Evolutionary conservation across 1,140 invertebrate species (phyloP), one percentile per base, ranked within the genome.

Genomic region (Zaprionus inermis): DNA sequence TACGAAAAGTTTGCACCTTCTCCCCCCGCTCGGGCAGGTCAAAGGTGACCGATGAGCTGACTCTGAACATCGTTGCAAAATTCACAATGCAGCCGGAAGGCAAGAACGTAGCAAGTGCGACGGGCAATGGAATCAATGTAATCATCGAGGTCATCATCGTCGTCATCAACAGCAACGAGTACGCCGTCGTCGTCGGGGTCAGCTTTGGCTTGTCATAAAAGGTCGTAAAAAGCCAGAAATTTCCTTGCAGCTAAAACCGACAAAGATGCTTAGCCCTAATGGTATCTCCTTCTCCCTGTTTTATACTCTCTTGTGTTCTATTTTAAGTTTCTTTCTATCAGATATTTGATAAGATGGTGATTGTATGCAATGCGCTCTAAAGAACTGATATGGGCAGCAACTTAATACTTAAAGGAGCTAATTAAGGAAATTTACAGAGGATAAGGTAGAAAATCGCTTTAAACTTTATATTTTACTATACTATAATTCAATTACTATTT

Each of bases 41-140:
- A 20, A 61, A 61, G 56, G 38, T 63, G 57, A 57, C 32, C 52
- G 57, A 69, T 73, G 65, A 44, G 11, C 14, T 12, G n/a, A n/a
- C 24, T 20, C 28, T 36, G 28, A 41, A 41, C 55, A 44, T 30
- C 36, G 44, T 20, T 52, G 34, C 9, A 54, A 61, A 57, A 36
- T 38, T 9, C 22, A 56, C 22, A 55, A 32, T 34, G 14, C 52
- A 46, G 32, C 32, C 36, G 78, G 55, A 69, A 70, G 32, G 56
- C 52, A 52, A 70, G 38, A 38, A 22, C n/a, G 49, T 14, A 16
- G 46, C 30, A 18, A 46, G 18, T 16, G 20, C 18, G 20, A 9
- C 2, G 22, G n/a, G 10, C 12, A 16, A 44, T 44, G n/a, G 14
- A 67, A 67, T 34, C 32, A 28, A 28, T 28, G 24, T 57, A 20